phyloP scores from a whole-genome alignment of 2,797 vertebrate species.

The Strix occidentalis region DNA sequence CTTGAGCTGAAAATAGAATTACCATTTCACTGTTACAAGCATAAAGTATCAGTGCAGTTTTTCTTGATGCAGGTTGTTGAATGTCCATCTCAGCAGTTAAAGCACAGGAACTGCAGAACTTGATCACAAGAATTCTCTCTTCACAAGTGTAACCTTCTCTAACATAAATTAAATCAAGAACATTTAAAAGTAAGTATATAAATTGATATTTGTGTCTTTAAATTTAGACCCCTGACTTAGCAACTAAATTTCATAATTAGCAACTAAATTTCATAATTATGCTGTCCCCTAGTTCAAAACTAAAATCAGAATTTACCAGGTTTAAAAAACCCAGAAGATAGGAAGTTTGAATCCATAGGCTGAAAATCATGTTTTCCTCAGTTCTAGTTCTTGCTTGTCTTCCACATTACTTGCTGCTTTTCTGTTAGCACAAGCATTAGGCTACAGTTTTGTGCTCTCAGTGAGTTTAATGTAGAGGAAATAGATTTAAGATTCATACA shows the following conservation, averaged over 20 bases:
- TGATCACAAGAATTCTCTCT: background rate
- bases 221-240: background rate
- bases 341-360: background rate
- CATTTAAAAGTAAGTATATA: background rate
- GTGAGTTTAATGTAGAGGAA: background rate
- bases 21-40: background rate
- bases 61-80: background rate
- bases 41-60: background rate
- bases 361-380: background rate
- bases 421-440: background rate
- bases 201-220: background rate
- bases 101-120: background rate
- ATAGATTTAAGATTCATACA: background rate
- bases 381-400: background rate
- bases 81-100: background rate
- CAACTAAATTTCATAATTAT: background rate
- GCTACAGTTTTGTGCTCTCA: background rate
- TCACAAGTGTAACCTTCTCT: background rate
- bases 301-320: background rate
- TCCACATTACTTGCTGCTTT: background rate
- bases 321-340: background rate
- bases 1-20: slow-evolving; percentile 23
- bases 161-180: background rate
- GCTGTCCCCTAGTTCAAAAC: background rate
- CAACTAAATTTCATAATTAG: background rate